A percentile compares a stretch with the other conserved stretches of the same genome.
These are phyloP conservation scores for Drosophila neutralis DNA, from an alignment of 2,888 invertebrate species.

Conservation along the genomic window DNA sequence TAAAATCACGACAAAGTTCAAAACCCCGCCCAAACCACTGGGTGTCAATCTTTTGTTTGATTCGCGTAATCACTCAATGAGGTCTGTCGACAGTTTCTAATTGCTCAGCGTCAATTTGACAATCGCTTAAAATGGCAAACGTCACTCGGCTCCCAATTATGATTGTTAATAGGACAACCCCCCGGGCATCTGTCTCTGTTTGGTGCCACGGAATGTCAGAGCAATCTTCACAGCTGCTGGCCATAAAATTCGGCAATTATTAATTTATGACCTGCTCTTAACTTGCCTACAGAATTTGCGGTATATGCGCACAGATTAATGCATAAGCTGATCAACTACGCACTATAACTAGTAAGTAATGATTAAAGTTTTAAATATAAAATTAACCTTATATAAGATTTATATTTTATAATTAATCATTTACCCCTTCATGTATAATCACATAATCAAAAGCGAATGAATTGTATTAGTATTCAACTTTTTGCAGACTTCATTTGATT, in stretches of 20 bases:
- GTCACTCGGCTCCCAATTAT: conserved; percentile 64
- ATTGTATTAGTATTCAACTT: conserved; percentile 32
- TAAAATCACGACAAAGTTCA: conserved; percentile 60
- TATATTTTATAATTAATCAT: neutral
- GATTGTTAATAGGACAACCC: conserved; percentile 49
- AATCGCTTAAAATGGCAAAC: conserved; percentile 58
- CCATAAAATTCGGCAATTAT: conserved; percentile 62
- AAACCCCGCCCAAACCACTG: conserved; percentile 7
- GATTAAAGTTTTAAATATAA: neutral
- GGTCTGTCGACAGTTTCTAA: conserved; percentile 52
- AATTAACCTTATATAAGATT: neutral
- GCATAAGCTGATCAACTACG: neutral
- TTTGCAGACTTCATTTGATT: conserved; percentile 47
- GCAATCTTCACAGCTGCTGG: conserved; percentile 49
- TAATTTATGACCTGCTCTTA: conserved; percentile 49
- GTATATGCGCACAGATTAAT: conserved; percentile 3
- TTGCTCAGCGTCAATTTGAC: conserved; percentile 73
- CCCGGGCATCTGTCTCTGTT: neutral
- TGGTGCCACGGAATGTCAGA: conserved; percentile 48
- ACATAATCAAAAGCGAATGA: conserved; percentile 3
- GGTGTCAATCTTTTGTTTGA: conserved; percentile 65
- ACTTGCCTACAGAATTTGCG: conserved; percentile 15
- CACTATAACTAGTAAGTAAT: neutral
- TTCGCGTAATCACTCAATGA: conserved; percentile 71
- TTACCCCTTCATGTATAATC: neutral